Base-by-base conservation (phyloP, 2,113 vertebrate genomes). In the Eudyptes chrysolophus region DNA sequence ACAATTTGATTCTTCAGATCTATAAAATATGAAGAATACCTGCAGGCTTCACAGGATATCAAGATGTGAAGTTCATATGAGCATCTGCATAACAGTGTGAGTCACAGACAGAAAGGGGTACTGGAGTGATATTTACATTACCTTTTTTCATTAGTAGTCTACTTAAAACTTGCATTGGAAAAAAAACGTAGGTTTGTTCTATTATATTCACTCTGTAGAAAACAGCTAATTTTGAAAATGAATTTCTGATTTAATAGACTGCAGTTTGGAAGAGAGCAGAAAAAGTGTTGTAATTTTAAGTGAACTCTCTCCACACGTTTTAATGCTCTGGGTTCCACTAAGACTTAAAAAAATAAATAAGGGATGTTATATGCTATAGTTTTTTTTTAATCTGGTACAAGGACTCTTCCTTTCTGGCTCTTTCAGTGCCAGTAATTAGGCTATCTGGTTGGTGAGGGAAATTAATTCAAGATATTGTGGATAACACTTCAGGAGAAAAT, bases 391-490 rank as follows among this genome's bases (percentile, higher is more conserved):
- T 89, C 84, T 87, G 40, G 9, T 87, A 72, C 52, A 87, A 93
- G 84, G 74, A 90, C 51, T 85, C 58, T 87, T 92, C 69, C 79
- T 93, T 86, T 68, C 68, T 92, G 89, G 81, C 81, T 77, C 69
- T 87, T 94, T 88, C 52, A 66, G 26, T 92, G 78, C 58, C 49
- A 94, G 81, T 94, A 96, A 95, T 96, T 94, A 95, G 61, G 54
- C 87, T 82, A 95, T 95, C 84, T 95, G 84, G 79, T 76, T 89
- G 49, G 83, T 57, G 54, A 94, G n/a, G 38, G n/a, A 87, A 90
- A 94, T 85, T 82, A 95, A 95, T 94, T 89, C 65, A 77, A 94
- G 84, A 88, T 48, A 92, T 95, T 91, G 65, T 95, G 81, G 65
- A 76, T 93, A 94, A 83, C 62, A 78, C 48, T 92, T 95, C 14